Evolutionary conservation across 2,888 invertebrate species (phyloP), one percentile per base, ranked within the genome.

Genomic region (Thalpophila matura): DNA sequence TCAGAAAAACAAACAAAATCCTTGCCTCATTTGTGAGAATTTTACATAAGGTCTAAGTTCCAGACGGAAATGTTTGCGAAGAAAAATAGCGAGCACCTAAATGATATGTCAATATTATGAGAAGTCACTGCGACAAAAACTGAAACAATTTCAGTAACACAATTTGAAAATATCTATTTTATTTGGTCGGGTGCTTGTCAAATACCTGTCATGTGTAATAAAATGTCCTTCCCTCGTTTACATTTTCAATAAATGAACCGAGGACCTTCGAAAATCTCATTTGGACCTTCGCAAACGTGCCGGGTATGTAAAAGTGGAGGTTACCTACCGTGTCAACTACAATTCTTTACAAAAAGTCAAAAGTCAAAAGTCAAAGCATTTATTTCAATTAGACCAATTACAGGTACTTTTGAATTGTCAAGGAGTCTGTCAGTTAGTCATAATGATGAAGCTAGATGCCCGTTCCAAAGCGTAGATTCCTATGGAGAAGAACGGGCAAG

Each of bases 161-260:
- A 72, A 79, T 79, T 71, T 67, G 60, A 74, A n/a, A 74, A 78
- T 74, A 75, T 74, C 80, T 66, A 71, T 80, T 78, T 80, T 82
- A 78, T 82, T 82, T 75, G 74, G 61, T 63, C 70, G 63, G 73
- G 73, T 73, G 71, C 77, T 81, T 71, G 72, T 78, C 79, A 83
- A 81, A 82, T 81, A 81, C 71, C 74, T 77, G 80, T 80, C 81
- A 78, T 77, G 79, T 77, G 83, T 79, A 82, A 81, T 82, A 82
- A n/a, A 83, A 82, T 78, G 84, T 77, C 78, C 77, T 71, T 79
- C 63, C 71, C 70, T 74, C 76, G 84, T 84, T 84, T 83, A 82
- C 82, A 79, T 83, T 84, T 84, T 83, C 84, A 84, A 84, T 84
- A 84, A 84, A 82, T 83, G 83, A 80, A 74, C 74, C 74, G 73